Percentiles rank a stretch among this genome's conserved stretches.
phyloP scores from a whole-genome alignment of 2,797 vertebrate genomes.

The Microcaecilia unicolor region DNA sequence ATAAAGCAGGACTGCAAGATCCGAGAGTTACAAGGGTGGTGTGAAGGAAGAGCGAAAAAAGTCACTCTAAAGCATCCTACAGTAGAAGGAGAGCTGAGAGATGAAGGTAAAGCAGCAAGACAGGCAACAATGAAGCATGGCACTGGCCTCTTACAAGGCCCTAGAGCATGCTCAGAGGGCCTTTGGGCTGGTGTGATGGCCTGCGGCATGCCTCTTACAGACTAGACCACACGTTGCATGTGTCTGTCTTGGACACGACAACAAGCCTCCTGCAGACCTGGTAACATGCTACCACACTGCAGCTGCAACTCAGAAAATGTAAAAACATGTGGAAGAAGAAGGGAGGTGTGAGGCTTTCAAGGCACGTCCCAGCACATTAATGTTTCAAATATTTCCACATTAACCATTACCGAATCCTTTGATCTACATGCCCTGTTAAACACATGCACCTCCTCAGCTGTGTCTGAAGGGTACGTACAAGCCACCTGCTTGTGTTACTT shows the following conservation, averaged over 20 bases:
- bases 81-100: slow-evolving; percentile 10
- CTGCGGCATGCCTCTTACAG: slow-evolving; percentile 91
- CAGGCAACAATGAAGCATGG: slow-evolving; percentile 41
- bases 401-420: slow-evolving; percentile 36
- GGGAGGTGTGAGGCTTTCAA: slow-evolving; percentile 40
- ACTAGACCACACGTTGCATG: slow-evolving; percentile 56
- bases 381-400: slow-evolving; percentile 19
- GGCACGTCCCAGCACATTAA: slow-evolving; percentile 45
- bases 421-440: slow-evolving; percentile 39
- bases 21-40: no score
- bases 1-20: no score
- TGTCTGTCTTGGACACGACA: slow-evolving; percentile 47
- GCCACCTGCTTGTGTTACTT: slow-evolving; percentile 34
- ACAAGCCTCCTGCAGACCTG: slow-evolving; percentile 40
- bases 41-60: slow-evolving; percentile 24
- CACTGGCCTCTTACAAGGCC: slow-evolving; percentile 90
- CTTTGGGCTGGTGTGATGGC: slow-evolving; percentile 60
- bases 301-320: slow-evolving; percentile 32
- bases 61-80: slow-evolving; percentile 14
- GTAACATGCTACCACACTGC: slow-evolving; percentile 46
- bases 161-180: slow-evolving; percentile 36
- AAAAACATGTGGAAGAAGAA: slow-evolving; percentile 47
- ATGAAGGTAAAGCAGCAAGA: slow-evolving; percentile 15
- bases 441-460: slow-evolving; percentile 29
- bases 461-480: slow-evolving; percentile 21